Base-by-base conservation (phyloP, 2,888 invertebrate species). In the Andrena fulva region DNA sequence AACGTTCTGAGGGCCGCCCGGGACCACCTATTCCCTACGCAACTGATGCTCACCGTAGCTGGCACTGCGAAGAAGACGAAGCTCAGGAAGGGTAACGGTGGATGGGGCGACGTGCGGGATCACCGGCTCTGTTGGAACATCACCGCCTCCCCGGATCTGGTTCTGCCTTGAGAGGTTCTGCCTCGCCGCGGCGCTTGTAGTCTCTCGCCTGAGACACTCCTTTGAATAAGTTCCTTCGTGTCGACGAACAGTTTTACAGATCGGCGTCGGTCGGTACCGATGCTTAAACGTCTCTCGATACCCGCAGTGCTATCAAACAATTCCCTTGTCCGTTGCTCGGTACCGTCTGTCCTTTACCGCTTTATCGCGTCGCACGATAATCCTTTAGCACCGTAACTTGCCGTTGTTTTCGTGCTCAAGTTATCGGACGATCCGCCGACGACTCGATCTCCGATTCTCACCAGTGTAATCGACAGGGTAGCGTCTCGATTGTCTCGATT, bases 41-140 rank as follows among this genome's bases (percentile, higher is more conserved):
- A 96, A 75, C 95, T 97, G 72, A 96, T 96, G 60, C 94, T 96
- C 68, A 96, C 96, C 2, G 95, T 96, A 78, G 95, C 96, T 56
- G 96, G 96, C 12, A 95, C 96, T 7, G 95, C 96, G 0, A 96
- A 97, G 87, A 97, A 97, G 87, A 96, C 96, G 0, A 97, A 97
- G 90, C 94, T 98, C 3, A 95, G 96, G 8, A 98, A 98, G 93
- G 98, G 98, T 0, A 99, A 99, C 92, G 99, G 99, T 0, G 99
- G 99, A 0, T 99, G 99, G 99, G 99, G 99, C 7, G 99, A 99
- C 91, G 89, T 94, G n/a, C 94, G 97, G 72, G 97, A 97, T 93
- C 96, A 96, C 89, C 94, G 95, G 84, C 94, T 97, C 70, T 97
- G 97, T 81, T 91, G 92, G 87, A 94, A 93, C 87, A 93, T 94